phyloP scores from a whole-genome alignment of 2,113 vertebrate species.

The Macquaria ambigua region DNA sequence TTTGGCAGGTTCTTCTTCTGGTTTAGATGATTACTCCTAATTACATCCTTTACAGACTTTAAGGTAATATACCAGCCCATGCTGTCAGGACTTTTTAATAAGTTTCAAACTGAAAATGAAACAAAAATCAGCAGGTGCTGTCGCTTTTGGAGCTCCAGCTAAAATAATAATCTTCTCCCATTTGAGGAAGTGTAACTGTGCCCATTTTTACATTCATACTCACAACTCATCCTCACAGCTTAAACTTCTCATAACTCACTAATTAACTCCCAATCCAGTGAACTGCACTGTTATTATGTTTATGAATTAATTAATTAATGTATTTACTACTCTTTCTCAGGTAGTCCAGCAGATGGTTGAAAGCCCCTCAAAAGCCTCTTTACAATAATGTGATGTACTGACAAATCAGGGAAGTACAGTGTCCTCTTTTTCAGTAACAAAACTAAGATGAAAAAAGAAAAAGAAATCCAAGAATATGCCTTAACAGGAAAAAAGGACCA shows the following conservation, averaged over 20 bases:
- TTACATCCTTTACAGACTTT: neutral
- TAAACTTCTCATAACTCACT: neutral
- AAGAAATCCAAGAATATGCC: neutral
- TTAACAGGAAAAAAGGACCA: neutral
- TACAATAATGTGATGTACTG: too few species aligned
- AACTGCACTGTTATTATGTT: neutral
- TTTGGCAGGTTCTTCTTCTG: neutral
- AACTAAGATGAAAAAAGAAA: neutral
- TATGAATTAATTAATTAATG: neutral
- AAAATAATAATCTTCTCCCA: neutral
- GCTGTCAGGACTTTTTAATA: neutral
- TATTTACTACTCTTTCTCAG: neutral
- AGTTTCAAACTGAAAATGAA: neutral
- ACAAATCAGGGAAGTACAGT: neutral
- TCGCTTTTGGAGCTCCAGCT: neutral
- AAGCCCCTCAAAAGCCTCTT: neutral
- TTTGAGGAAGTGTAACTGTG: neutral
- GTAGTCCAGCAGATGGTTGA: neutral
- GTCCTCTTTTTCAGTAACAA: neutral
- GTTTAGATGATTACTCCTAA: neutral
- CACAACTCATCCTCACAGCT: constrained; percentile 4
- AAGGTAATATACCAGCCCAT: neutral
- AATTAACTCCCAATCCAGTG: neutral
- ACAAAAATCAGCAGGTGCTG: neutral
- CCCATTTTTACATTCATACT: neutral